Evolutionary conservation across 37 sponge, comb jelly and placozoan genomes (phyloP).

Genomic region (Oopsacas minuta): DNA sequence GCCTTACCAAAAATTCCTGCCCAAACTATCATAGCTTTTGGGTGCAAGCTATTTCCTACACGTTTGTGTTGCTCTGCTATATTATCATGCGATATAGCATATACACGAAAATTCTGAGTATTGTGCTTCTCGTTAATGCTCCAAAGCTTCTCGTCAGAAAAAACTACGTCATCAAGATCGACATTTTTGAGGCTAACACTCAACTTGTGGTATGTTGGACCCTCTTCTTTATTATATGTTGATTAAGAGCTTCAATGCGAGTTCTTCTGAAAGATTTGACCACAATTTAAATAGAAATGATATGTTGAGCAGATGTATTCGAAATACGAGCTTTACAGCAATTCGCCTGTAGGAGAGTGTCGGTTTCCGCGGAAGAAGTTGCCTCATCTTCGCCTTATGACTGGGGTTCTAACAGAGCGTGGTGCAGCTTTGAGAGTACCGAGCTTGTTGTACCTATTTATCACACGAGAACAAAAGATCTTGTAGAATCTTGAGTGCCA

Average conservation of each 20-base stretch:
- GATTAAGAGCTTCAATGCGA: too few relatives aligned
- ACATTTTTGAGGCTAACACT: background rate
- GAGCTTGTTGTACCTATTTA: background rate
- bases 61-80: background rate
- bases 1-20: background rate
- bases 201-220: background rate
- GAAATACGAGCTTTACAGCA: background rate
- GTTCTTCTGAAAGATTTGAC: too few relatives aligned
- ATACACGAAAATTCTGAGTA: background rate
- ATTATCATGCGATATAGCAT: background rate
- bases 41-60: background rate
- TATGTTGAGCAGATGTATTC: background rate
- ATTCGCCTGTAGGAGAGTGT: background rate
- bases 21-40: background rate
- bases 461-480: background rate
- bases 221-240: background rate
- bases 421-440: background rate
- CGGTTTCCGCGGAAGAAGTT: background rate
- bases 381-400: background rate
- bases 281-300: background rate
- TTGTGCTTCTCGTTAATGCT: background rate
- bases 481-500: background rate
- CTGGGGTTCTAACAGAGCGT: background rate
- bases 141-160: background rate
- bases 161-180: background rate